Evolutionary conservation across 2,888 invertebrate species (phyloP).

Genomic region (Craniophora ligustri): DNA sequence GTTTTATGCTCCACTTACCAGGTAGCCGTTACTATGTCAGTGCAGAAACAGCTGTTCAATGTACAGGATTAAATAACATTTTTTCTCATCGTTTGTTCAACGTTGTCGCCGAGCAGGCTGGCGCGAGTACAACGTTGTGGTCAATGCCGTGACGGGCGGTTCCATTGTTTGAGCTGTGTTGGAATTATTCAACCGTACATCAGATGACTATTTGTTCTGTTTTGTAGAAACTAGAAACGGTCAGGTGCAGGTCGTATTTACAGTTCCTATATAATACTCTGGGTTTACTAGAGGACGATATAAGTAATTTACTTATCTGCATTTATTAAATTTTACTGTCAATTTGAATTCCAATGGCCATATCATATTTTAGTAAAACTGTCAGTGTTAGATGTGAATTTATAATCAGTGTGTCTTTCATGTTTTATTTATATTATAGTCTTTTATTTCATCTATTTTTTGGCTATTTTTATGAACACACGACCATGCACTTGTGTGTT

Average conservation of each 20-base stretch:
- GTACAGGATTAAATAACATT: conserved; percentile 35
- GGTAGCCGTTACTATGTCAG: conserved; percentile 18
- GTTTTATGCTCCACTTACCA: conserved; percentile 38
- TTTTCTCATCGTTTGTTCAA: conserved; percentile 25
- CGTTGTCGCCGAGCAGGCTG: conserved; percentile 61
- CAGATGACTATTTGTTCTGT: conserved; percentile 40
- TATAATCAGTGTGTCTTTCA: too few species aligned
- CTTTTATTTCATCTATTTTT: too few species aligned
- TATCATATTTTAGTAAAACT: too few species aligned
- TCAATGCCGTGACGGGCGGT: conserved; percentile 67
- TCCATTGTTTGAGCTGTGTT: conserved; percentile 59
- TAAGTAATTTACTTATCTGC: too few species aligned
- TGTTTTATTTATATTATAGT: too few species aligned
- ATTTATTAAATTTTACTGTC: too few species aligned
- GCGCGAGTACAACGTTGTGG: conserved; percentile 49
- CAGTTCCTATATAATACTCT: not conserved
- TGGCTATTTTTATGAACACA: conserved; percentile 1
- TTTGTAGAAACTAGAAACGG: conserved; percentile 16
- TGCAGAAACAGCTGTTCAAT: conserved; percentile 35
- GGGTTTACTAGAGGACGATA: not conserved
- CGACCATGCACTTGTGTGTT: conserved; percentile 8
- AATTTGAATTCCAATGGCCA: too few species aligned
- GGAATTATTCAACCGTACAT: conserved; percentile 54
- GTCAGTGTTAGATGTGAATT: too few species aligned
- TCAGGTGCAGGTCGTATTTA: conserved; percentile 36